Conservation (phyloP, 2,888 invertebrate species). For the Heliconius aoede region DNA sequence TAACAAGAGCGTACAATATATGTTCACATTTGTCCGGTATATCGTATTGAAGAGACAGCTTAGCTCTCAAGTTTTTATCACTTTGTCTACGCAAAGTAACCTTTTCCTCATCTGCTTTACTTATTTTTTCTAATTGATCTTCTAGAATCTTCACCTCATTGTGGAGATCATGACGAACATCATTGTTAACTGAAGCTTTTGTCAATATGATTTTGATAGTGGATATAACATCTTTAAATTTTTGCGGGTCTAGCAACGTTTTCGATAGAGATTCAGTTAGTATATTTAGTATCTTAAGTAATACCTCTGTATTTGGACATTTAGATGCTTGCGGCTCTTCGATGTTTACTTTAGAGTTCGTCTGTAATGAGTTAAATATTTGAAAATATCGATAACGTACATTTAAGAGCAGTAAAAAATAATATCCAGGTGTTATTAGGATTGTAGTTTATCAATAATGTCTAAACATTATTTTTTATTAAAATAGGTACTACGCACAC, state of each 20-base stretch:
- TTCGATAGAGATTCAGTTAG: slow-evolving; percentile 23
- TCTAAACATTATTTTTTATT: not conserved
- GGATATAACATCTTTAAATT: slow-evolving; percentile 38
- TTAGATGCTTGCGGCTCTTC: not conserved
- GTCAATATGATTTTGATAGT: slow-evolving; percentile 31
- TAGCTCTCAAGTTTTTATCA: slow-evolving; percentile 10
- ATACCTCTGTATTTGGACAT: slow-evolving; percentile 39
- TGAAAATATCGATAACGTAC: not conserved
- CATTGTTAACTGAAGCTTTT: slow-evolving; percentile 18
- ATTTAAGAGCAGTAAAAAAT: not conserved
- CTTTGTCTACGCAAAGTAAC: not conserved
- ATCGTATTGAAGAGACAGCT: slow-evolving; percentile 27
- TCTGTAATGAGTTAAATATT: slow-evolving; percentile 1
- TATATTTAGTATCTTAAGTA: slow-evolving; percentile 36
- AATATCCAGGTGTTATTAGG: not conserved
- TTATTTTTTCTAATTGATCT: slow-evolving; percentile 16
- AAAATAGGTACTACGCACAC: too few species aligned
- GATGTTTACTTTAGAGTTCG: not conserved
- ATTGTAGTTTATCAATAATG: not conserved
- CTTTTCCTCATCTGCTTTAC: not conserved
- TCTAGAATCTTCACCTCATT: slow-evolving; percentile 14
- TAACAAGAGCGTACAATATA: slow-evolving; percentile 27
- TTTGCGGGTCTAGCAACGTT: slow-evolving; percentile 26
- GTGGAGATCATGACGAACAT: slow-evolving; percentile 1
- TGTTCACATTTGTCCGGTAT: slow-evolving; percentile 28